These are phyloP conservation scores for Drosophila pachea DNA, from an alignment of 1,140 invertebrate genomes.

Conservation along the genomic window DNA sequence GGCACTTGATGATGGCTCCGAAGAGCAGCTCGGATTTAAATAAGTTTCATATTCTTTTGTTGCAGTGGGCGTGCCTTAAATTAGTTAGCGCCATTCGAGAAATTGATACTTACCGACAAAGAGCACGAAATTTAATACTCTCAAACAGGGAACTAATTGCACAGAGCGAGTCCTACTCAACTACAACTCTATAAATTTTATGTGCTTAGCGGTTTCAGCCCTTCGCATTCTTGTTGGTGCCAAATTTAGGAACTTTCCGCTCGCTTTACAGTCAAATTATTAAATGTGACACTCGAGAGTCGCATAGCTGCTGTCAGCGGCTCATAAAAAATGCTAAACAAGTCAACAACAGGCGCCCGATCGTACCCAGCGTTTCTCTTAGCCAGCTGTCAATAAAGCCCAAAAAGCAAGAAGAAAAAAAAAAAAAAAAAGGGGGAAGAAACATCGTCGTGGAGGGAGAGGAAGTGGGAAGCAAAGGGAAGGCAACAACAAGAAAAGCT, in stretches of 20 bases:
- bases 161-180: too few relatives aligned
- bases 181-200: neutral
- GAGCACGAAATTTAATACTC: too few relatives aligned
- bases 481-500: constrained; percentile 7
- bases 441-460: neutral
- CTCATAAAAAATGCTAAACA: constrained; percentile 55
- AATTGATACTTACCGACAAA: neutral
- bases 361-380: neutral
- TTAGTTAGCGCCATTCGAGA: constrained; percentile 21
- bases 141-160: too few relatives aligned
- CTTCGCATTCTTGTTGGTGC: neutral
- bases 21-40: constrained; percentile 48
- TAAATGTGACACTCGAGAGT: constrained; percentile 47
- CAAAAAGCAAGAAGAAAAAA: constrained; percentile 32
- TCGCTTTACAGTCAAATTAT: constrained; percentile 42
- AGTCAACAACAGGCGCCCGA: constrained; percentile 48
- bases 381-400: constrained; percentile 54
- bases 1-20: constrained; percentile 49
- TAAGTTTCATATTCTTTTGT: constrained; percentile 57
- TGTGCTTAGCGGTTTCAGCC: neutral
- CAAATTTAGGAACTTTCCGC: constrained; percentile 17
- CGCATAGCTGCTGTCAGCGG: constrained; percentile 28
- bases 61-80: constrained; percentile 22
- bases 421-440: neutral
- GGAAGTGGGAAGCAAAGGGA: neutral